phyloP scores from a whole-genome alignment of 2,113 vertebrate genomes.

The Notothenia rossii region DNA sequence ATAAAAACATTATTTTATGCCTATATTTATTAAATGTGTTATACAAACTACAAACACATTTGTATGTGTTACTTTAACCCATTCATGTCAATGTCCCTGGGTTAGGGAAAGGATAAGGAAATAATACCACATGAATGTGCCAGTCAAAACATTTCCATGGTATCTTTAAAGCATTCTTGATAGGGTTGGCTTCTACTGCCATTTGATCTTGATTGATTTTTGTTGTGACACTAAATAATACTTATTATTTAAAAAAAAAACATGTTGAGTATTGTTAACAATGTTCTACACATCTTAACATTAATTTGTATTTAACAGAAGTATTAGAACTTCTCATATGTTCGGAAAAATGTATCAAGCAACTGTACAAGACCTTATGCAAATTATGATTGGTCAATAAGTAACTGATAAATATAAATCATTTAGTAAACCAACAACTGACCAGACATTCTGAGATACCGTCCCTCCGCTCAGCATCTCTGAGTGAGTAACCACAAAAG shows the following conservation, averaged over 20 bases:
- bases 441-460: not conserved
- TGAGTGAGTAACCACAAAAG: constrained; percentile 27
- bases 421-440: not conserved
- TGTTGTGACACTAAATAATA: too few species aligned
- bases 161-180: too few species aligned
- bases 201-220: too few species aligned
- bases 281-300: too few species aligned
- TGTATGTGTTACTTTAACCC: not conserved
- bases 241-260: too few species aligned
- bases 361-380: not conserved
- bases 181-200: too few species aligned
- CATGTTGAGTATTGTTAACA: too few species aligned
- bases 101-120: not conserved
- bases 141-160: not conserved
- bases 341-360: not conserved
- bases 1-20: not conserved
- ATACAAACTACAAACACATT: not conserved
- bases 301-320: too few species aligned
- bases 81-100: not conserved
- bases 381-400: not conserved
- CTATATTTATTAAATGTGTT: not conserved
- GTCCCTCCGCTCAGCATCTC: not conserved
- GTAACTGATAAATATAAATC: not conserved
- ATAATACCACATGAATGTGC: not conserved
- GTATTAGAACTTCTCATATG: not conserved